Conservation (phyloP, 1,140 invertebrate genomes). For the Gryllus bimaculatus region DNA sequence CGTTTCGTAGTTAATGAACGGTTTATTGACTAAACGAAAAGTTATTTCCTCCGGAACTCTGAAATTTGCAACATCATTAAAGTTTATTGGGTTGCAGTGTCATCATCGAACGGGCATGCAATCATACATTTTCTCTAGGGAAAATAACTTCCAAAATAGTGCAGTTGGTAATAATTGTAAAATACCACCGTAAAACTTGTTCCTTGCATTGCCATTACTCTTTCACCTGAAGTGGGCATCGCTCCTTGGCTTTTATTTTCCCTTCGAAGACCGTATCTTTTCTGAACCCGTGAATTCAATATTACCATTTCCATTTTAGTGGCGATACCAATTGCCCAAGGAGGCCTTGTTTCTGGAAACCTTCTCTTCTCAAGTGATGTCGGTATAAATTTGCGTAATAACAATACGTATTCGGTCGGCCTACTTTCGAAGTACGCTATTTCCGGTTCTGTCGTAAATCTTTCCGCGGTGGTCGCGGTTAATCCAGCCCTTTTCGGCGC, state of each 20-base stretch:
- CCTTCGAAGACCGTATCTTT: not conserved
- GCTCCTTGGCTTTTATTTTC: not conserved
- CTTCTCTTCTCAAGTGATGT: not conserved
- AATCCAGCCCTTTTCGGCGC: not conserved
- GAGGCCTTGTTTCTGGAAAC: not conserved
- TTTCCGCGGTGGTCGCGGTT: not conserved
- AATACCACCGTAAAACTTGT: not conserved
- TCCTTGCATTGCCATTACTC: not conserved
- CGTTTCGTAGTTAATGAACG: no score
- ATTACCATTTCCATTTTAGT: constrained; percentile 2
- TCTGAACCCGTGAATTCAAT: not conserved
- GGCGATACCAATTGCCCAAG: not conserved
- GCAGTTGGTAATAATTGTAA: not conserved
- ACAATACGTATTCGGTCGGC: not conserved
- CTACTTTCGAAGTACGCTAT: not conserved
- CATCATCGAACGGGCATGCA: no score
- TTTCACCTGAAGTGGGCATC: not conserved
- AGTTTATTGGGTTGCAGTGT: no score
- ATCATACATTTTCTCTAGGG: no score
- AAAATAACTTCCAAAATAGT: no score
- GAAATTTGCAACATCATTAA: no score
- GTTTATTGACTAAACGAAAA: no score
- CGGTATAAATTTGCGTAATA: constrained; percentile 2
- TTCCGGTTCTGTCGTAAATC: not conserved
- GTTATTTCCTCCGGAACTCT: no score